phyloP scores from a whole-genome alignment of 2,888 invertebrate genomes.

The Volucella inflata region DNA sequence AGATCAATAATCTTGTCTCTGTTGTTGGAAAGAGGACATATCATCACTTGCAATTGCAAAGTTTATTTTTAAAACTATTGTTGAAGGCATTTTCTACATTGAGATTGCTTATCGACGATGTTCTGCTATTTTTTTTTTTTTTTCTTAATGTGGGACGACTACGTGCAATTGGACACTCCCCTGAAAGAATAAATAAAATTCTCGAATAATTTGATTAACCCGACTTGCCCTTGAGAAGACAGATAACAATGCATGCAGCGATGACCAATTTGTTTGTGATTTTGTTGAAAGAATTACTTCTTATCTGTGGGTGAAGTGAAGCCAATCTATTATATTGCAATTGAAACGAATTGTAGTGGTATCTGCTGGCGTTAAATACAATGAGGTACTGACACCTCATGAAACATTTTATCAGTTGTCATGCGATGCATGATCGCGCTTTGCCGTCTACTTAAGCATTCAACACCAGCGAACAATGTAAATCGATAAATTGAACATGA shows the following conservation, averaged over 20 bases:
- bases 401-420: conserved; percentile 52
- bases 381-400: conserved; percentile 35
- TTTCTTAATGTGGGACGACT: not conserved
- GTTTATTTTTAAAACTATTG: conserved; percentile 6
- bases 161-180: conserved; percentile 17
- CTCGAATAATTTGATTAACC: conserved; percentile 5
- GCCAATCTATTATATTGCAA: conserved; percentile 46
- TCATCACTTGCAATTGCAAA: not conserved
- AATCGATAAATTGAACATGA: conserved; percentile 55
- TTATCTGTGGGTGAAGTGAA: conserved; percentile 18
- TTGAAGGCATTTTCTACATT: not conserved
- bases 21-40: not conserved
- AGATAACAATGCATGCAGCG: conserved; percentile 22
- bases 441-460: conserved; percentile 50
- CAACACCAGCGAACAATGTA: conserved; percentile 49
- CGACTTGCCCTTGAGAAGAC: conserved; percentile 1
- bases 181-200: conserved; percentile 6
- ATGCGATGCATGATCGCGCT: conserved; percentile 22
- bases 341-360: conserved; percentile 10
- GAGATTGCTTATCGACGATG: not conserved
- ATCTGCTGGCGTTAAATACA: not conserved
- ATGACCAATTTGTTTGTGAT: not conserved
- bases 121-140: no score
- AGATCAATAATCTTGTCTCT: conserved; percentile 8
- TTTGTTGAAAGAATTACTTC: conserved; percentile 26